Evolutionary conservation across 2,888 invertebrate species (phyloP), one percentile per base, ranked within the genome.

Genomic region (Ormyrus thymus): DNA sequence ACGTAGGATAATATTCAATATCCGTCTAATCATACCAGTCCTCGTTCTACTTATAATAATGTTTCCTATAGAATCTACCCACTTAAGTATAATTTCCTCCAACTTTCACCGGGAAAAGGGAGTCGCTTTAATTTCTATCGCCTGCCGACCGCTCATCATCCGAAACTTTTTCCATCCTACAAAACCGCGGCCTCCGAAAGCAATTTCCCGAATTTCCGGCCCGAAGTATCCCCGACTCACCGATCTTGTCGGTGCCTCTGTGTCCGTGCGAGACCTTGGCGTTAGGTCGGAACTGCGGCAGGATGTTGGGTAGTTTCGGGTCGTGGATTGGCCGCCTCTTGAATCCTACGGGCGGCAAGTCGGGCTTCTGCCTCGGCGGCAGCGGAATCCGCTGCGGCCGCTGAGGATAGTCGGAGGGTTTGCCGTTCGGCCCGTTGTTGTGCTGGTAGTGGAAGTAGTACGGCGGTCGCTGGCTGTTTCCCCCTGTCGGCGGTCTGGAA

Each of bases 251-350:
- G 0, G 88, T 78, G 48, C 87, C 86, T 13, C 89, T 86, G 81
- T 90, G 90, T 0, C 92, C 92, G 78, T 90, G 91, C 0, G 92
- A 91, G 4, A 92, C 89, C 84, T 93, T 93, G 1, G 93, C 93
- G 83, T 94, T 94, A 0, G 95, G 95, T 51, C 94, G 91, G 83
- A 95, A 95, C 84, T 95, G 94, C 0, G 95, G 95, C 45, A 95
- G 86, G 84, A 95, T 94, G 84, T 95, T 95, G 0, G 94, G 94
- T 72, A 87, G 79, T 80, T 87, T 89, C 0, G 84, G 29, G n/a
- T 89, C 89, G 1, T 86, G 84, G 0, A 84, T 76, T 1, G 79
- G 82, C 45, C 84, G 78, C 62, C 83, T 80, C 53, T 84, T 85
- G 51, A 83, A 84, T 7, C 78, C 80, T 11, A 83, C 78, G 8